These are phyloP conservation scores for Anoura caudifer DNA, from an alignment of 2,113 vertebrate species.

Conservation along the genomic window DNA sequence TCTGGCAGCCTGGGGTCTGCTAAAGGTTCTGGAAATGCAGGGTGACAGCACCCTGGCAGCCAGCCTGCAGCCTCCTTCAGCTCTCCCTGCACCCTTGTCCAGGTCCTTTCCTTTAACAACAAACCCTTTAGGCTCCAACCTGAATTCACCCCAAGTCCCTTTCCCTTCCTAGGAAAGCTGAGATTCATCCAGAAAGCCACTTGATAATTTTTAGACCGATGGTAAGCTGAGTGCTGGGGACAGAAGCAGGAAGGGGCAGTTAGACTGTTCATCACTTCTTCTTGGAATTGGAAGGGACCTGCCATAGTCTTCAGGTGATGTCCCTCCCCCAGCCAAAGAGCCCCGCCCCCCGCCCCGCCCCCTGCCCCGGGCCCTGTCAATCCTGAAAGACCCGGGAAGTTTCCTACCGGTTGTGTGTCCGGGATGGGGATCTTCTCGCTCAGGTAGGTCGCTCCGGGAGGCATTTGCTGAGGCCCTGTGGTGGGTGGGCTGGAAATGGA, in stretches of 20 bases:
- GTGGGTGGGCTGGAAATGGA: conserved; percentile 35
- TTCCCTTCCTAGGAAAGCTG: not conserved
- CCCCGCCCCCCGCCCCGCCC: no score
- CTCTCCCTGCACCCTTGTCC: not conserved
- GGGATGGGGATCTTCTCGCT: conserved; percentile 73
- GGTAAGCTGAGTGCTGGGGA: not conserved
- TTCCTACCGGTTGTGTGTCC: conserved; percentile 35
- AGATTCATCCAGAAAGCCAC: not conserved
- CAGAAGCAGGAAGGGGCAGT: not conserved
- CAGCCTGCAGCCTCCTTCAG: not conserved
- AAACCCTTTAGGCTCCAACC: not conserved
- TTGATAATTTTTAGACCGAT: not conserved
- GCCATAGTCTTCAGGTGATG: not conserved
- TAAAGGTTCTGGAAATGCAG: not conserved
- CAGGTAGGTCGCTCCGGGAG: conserved; percentile 35
- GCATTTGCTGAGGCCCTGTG: not conserved
- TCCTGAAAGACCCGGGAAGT: not conserved
- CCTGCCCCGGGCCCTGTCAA: not conserved
- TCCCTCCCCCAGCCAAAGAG: not conserved
- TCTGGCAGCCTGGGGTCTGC: not conserved
- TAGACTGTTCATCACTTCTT: no score
- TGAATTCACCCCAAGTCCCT: not conserved
- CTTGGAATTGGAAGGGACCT: not conserved
- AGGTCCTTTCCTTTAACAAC: not conserved
- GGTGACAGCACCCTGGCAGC: not conserved